Conservation (phyloP, 2,113 vertebrate species). For the Bathybates hornii region DNA sequence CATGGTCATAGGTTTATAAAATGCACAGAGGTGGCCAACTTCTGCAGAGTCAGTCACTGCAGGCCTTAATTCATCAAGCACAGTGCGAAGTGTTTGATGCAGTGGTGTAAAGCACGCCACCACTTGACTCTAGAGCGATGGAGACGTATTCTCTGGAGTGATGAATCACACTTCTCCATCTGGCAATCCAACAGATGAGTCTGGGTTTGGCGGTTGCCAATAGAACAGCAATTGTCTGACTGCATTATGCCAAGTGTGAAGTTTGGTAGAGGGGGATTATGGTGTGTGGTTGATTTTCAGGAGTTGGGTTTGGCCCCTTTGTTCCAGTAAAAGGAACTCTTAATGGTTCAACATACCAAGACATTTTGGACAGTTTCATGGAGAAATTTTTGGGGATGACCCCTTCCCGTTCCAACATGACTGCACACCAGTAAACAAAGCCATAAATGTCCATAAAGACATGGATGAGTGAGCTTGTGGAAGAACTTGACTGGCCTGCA, state of each 20-base stretch:
- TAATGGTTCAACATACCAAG: background rate
- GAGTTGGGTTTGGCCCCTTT: background rate
- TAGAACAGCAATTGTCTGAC: background rate
- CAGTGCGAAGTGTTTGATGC: background rate
- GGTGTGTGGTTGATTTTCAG: background rate
- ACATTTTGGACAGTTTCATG: background rate
- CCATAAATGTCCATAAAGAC: background rate
- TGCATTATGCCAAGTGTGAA: background rate
- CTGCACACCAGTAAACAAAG: background rate
- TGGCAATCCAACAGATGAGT: background rate
- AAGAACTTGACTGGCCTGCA: background rate
- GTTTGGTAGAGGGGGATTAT: background rate
- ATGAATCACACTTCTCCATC: background rate
- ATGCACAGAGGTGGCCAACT: background rate
- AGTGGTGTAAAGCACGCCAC: background rate
- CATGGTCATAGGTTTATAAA: background rate
- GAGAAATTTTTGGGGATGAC: background rate
- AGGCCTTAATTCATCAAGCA: background rate
- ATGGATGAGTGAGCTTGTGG: background rate
- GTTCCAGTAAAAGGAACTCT: background rate
- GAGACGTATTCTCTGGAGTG: background rate
- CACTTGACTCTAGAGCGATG: background rate
- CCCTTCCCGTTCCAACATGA: background rate
- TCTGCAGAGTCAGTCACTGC: background rate
- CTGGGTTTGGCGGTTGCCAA: background rate